Conservation (phyloP, 1,140 invertebrate genomes). For the Drosophila elegans region DNA sequence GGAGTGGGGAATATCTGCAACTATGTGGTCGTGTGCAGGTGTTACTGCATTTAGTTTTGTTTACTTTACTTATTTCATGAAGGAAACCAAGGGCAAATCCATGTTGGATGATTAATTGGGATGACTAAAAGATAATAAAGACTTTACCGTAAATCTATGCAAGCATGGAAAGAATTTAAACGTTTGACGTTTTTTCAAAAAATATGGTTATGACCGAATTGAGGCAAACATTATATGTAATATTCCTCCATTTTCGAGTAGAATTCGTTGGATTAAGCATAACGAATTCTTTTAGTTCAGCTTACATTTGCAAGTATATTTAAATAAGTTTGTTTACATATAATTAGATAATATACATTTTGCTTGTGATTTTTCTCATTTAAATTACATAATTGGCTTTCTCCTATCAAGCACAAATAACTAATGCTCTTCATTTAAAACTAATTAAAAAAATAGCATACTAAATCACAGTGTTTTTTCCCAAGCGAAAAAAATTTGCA, state of each 20-base stretch:
- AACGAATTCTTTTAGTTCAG: conserved; percentile 1
- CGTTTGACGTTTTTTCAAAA: too few relatives aligned
- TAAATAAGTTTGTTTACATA: conserved; percentile 78
- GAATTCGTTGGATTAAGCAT: too few relatives aligned
- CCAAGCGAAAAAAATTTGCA: conserved; percentile 81
- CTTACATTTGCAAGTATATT: conserved; percentile 64
- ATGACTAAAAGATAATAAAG: too few relatives aligned
- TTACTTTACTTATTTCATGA: conserved; percentile 61
- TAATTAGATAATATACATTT: conserved; percentile 73
- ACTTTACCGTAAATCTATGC: too few relatives aligned
- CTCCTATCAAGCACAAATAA: conserved; percentile 22
- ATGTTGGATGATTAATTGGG: conserved; percentile 64
- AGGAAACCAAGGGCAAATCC: conserved; percentile 79
- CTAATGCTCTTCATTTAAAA: conserved; percentile 58
- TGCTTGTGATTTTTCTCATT: conserved; percentile 23
- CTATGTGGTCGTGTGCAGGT: conserved; percentile 71
- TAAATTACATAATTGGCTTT: conserved; percentile 23
- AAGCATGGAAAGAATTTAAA: neutral
- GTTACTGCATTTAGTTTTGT: conserved; percentile 51
- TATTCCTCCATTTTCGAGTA: too few relatives aligned
- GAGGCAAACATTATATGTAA: too few relatives aligned
- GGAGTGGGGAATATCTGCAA: conserved; percentile 61
- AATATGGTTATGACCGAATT: too few relatives aligned
- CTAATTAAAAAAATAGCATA: conserved; percentile 84
- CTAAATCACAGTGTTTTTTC: conserved; percentile 84